Conservation (phyloP, 2,797 vertebrate species). For the Simalia tracyae region DNA sequence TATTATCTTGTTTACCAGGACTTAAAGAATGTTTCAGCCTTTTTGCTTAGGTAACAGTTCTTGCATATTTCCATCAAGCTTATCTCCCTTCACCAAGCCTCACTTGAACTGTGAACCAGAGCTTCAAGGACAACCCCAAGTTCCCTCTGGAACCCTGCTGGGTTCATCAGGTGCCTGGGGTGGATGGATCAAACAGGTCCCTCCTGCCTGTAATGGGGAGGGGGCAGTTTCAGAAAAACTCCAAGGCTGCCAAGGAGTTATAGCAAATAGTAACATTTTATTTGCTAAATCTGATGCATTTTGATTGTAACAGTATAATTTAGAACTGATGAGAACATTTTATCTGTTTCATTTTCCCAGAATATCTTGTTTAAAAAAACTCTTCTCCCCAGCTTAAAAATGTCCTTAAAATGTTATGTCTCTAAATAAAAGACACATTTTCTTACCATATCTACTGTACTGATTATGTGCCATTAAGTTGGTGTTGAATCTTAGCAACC, state of each 20-base stretch:
- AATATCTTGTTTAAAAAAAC: neutral
- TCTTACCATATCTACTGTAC: neutral
- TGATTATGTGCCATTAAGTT: neutral
- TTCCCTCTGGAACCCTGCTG: neutral
- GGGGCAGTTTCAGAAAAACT: neutral
- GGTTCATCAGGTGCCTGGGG: neutral
- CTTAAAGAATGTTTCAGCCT: neutral
- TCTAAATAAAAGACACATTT: neutral
- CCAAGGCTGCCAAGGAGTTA: neutral
- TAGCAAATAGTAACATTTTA: neutral
- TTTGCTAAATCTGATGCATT: neutral
- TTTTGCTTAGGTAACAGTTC: neutral
- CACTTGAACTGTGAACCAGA: neutral
- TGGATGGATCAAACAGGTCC: neutral
- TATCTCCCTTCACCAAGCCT: neutral
- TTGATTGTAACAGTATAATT: neutral
- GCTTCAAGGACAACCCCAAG: neutral
- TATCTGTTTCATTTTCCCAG: neutral
- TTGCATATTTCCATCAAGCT: neutral
- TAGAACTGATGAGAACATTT: neutral
- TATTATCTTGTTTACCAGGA: neutral
- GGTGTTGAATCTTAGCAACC: neutral
- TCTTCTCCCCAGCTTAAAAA: neutral
- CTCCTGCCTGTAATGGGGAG: neutral
- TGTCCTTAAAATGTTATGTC: neutral